Base-by-base conservation (phyloP, 2,797 vertebrate species). In the Arrhamphus sclerolepis region DNA sequence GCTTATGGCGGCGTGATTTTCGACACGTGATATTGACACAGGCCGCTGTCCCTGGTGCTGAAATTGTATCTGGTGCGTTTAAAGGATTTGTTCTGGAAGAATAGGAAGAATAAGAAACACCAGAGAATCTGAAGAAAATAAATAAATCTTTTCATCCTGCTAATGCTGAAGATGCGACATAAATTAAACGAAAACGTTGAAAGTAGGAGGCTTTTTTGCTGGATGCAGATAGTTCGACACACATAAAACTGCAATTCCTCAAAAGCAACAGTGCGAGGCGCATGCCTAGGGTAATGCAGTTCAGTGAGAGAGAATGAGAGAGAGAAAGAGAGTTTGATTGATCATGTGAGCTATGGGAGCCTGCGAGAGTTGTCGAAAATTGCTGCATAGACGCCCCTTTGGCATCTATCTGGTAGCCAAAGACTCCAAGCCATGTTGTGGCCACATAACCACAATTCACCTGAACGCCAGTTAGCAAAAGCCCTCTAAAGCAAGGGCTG, bases 341-440 rank as follows among this genome's bases (percentile, higher is more conserved):
- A 91, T 90, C 85, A 87, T 89, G 89, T 89, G 88, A 81, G 85
- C 79, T 83, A 88, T 83, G 84, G 82, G 84, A 90, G 82, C 82
- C 84, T 88, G 87, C 83, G 80, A 91, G 87, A 89, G 85, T 90
- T 89, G 89, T 83, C 81, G 83, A 89, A 89, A 91, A 90, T 84
- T 92, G 90, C 90, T 89, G 92, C 92, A 93, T 89, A 92, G 89
- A 91, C 87, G 87, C 90, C 89, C 86, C 87, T 87, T 64, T 87
- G 78, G 83, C 84, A 80, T 73, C 85, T 81, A 87, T 88, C 80
- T 85, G 77, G 80, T 84, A 81, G 74, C 78, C 70, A 72, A 63
- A 53, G 77, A 86, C 72, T 84, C 70, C 74, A 67, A 84, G 84
- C 78, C 75, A 66, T 63, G 73, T 74, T 46, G 66, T 79, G 80